Evolutionary conservation across 1,140 invertebrate genomes (phyloP), one percentile per base, ranked within the genome.

Genomic region (Nomia melanderi): DNA sequence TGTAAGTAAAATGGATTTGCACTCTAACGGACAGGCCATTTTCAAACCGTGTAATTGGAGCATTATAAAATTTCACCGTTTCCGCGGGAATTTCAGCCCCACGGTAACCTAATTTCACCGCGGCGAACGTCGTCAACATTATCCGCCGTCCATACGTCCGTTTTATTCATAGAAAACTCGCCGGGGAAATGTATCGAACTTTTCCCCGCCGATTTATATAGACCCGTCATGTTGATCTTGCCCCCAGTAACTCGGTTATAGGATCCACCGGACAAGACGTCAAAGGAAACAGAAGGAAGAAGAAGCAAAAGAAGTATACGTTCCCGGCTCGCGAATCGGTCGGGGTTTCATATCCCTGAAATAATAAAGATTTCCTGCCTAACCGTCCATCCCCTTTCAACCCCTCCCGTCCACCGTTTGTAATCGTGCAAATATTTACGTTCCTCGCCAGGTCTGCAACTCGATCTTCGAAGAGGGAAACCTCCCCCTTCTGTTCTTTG

Each of bases 311-410:
- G 72, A 66, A 29, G 56, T 50, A 25, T 27, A 27, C 9, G 12
- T 41, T 65, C 20, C n/a, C 41, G 47, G 50, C 69, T 53, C 23
- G 33, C 23, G 69, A 59, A 57, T 44, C 29, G 36, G n/a, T n/a
- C 14, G 39, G 47, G 31, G 63, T 74, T 76, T 44, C 65, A 72
- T 77, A 63, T 59, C 54, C 54, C 20, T 70, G 69, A 80, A 85
- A 85, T 81, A 85, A 85, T 85, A 82, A 85, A 82, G 77, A 71
- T 82, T 76, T 54, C 50, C 50, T 39, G 31, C 27, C 41, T 50
- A 29, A 44, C 9, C 31, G 20, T 12, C n/a, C 17, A 29, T n/a
- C 41, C 47, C 25, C n/a, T n/a, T n/a, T n/a, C n/a, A n/a, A n/a
- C n/a, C n/a, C n/a, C n/a, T n/a, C n/a, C n/a, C n/a, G n/a, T n/a